phyloP scores from a whole-genome alignment of 1,140 invertebrate species.

The Drosophila erecta region DNA sequence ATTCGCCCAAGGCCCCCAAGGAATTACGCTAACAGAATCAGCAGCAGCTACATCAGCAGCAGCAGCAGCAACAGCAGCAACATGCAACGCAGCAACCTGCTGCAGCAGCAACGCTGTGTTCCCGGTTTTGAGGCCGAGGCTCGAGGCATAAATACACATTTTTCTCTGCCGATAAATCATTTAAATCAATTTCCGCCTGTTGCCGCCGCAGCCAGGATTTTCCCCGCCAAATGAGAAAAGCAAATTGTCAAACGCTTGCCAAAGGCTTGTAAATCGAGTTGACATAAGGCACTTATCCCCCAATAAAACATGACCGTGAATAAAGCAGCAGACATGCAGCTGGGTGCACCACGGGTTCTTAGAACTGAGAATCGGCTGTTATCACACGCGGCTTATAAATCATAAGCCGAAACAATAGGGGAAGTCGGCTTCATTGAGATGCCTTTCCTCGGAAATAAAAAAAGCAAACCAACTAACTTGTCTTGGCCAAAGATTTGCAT shows the following conservation, averaged over 20 bases:
- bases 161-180: conserved; percentile 74
- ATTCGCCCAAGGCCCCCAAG: conserved; percentile 54
- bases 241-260: conserved; percentile 77
- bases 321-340: conserved; percentile 18
- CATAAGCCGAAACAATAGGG: conserved; percentile 65
- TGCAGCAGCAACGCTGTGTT: conserved; percentile 10
- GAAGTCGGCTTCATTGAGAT: conserved; percentile 33
- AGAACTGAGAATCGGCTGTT: conserved; percentile 37
- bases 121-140: neutral
- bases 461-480: conserved; percentile 19
- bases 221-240: conserved; percentile 41
- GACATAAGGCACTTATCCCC: conserved; percentile 74
- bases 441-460: conserved; percentile 48
- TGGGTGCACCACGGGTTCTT: conserved; percentile 36
- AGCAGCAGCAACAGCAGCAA: conserved; percentile 21
- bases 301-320: conserved; percentile 25
- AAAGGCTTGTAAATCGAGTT: conserved; percentile 78
- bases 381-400: conserved; percentile 61
- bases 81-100: conserved; percentile 9
- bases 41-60: conserved; percentile 3
- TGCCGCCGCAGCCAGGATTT: conserved; percentile 28
- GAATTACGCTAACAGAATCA: conserved; percentile 47
- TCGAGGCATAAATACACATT: conserved; percentile 39
- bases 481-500: conserved; percentile 64
- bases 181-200: conserved; percentile 81